These are phyloP conservation scores for human DNA, from an alignment of 2,113 vertebrate genomes.

Conservation along the genomic window DNA sequence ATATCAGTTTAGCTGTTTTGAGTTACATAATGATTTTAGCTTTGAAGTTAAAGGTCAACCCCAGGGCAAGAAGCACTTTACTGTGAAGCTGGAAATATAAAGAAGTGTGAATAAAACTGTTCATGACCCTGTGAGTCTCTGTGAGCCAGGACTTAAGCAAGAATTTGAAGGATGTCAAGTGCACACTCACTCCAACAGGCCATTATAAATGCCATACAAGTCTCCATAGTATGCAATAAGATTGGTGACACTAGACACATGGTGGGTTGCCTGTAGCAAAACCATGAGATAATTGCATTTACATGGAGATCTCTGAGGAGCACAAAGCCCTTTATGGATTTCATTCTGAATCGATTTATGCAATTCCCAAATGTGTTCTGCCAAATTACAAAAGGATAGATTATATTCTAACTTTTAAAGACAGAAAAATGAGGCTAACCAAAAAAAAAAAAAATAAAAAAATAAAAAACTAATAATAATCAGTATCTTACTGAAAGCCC, in stretches of 20 bases:
- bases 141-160: conserved; percentile 48
- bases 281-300: conserved; percentile 59
- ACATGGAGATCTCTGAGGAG: conserved; percentile 60
- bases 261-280: conserved; percentile 46
- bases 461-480: background rate
- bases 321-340: conserved; percentile 35
- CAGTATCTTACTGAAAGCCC: background rate
- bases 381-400: conserved; percentile 33
- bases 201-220: conserved; percentile 59
- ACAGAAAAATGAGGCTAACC: background rate
- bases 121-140: conserved; percentile 56
- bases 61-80: conserved; percentile 75
- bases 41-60: conserved; percentile 78
- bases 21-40: conserved; percentile 72
- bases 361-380: conserved; percentile 45
- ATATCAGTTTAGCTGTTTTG: conserved; percentile 68
- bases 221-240: conserved; percentile 24
- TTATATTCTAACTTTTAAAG: conserved; percentile 6
- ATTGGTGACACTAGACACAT: conserved; percentile 62
- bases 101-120: conserved; percentile 62
- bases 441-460: background rate
- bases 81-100: conserved; percentile 67
- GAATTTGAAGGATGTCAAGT: conserved; percentile 69
- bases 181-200: conserved; percentile 23
- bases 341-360: background rate